Percentiles rank a stretch among this genome's conserved stretches.
These are phyloP conservation scores for Lamellibrachia satsuma DNA, from an alignment of 2,888 invertebrate genomes.

Conservation along the genomic window DNA sequence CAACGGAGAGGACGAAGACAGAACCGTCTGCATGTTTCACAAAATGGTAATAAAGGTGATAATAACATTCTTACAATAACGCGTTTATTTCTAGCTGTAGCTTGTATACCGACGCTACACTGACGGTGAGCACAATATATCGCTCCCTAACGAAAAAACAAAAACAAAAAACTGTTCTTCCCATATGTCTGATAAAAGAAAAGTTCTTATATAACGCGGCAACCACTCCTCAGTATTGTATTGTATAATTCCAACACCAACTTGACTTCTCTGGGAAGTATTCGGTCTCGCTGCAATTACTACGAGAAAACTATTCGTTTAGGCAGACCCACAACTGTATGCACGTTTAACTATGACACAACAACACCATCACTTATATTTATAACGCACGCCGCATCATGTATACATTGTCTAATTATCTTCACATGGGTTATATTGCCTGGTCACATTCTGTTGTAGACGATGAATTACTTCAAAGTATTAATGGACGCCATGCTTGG, in stretches of 20 bases:
- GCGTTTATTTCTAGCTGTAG: not conserved
- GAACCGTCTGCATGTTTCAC: conserved; percentile 46
- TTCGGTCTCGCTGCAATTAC: too few relatives aligned
- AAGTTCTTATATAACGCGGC: too few relatives aligned
- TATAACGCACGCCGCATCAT: not conserved
- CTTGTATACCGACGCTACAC: too few relatives aligned
- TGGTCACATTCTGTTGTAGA: conserved; percentile 34
- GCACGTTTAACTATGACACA: too few relatives aligned
- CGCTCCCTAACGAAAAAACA: not conserved
- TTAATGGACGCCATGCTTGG: conserved; percentile 39
- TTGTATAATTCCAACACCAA: too few relatives aligned
- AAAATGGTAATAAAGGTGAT: conserved; percentile 39
- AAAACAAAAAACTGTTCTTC: not conserved
- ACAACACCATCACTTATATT: too few relatives aligned
- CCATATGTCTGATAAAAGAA: not conserved
- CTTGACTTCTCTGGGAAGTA: too few relatives aligned
- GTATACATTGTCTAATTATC: not conserved
- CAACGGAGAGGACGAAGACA: conserved; percentile 44
- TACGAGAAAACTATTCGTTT: too few relatives aligned
- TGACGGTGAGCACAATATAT: too few relatives aligned
- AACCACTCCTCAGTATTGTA: too few relatives aligned
- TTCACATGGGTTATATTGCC: not conserved
- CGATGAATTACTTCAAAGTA: conserved; percentile 39
- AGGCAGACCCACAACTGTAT: too few relatives aligned
- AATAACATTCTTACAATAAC: conserved; percentile 17